Evolutionary conservation across 1,140 invertebrate genomes (phyloP), one percentile per base, ranked within the genome.

Genomic region (Drosophila sp.): DNA sequence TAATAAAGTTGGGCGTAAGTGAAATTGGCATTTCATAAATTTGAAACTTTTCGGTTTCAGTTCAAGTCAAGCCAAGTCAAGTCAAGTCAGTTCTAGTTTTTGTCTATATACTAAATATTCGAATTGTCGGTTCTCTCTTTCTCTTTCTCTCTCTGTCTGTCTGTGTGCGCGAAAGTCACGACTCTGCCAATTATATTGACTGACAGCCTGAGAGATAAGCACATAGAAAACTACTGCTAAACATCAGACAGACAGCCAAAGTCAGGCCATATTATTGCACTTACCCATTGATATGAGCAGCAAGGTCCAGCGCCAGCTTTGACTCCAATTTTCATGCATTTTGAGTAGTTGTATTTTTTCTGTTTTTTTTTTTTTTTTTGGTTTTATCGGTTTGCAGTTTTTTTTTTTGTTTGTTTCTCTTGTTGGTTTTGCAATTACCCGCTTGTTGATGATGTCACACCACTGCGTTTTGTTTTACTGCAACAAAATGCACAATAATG

Each of bases 1-100:
- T 90, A 91, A 91, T 91, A 91, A 90, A 91, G 86, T 90, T 90
- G 81, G 82, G 74, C 78, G 79, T 90, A 91, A 91, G 89, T 91
- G 82, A 91, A 91, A 91, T 91, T 91, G 90, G 81, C 81, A 86
- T 85, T 85, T 83, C 84, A 89, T 89, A 89, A 89, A 89, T 89
- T 89, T 89, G 35, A 32, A 76, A 76, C 76, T 79, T 79, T 76
- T 79, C 68, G 40, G 40, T 60, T 66, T 76, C 60, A 38, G 60
- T 61, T 61, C 32, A 3, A 11, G 25, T 56, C 56, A 58, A 17
- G 25, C 27, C 56, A 58, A 17, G 35, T 38, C 10, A 10, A 38
- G 2, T 30, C 30, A 41, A 50, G 44, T 50, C 44, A 50, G 8
- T 50, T 61, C 11, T 61, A 41, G 60, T 38, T 61, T 8, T 61